Conservation (phyloP, 2,113 vertebrate genomes). For the Varanus komodoensis region DNA sequence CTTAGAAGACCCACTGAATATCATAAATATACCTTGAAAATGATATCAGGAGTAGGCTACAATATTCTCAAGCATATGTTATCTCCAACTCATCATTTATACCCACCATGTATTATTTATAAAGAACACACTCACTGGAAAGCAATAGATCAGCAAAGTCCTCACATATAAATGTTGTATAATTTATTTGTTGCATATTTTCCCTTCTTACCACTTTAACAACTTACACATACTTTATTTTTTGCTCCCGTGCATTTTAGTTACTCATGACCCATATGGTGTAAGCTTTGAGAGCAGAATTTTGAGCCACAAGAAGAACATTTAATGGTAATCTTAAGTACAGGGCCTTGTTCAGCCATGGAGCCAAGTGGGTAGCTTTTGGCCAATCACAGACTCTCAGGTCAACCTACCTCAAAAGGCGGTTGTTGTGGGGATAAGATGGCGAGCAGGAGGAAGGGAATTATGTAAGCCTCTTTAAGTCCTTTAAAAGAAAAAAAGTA, state of each 20-base stretch:
- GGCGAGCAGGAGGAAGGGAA: no score
- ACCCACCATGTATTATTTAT: constrained; percentile 6
- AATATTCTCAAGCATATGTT: neutral
- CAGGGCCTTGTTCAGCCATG: no score
- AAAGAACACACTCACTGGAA: neutral
- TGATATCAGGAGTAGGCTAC: neutral
- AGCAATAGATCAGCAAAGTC: neutral
- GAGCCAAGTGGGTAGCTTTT: no score
- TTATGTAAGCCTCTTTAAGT: no score
- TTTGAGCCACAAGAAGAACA: neutral
- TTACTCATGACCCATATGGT: neutral
- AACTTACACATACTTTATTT: neutral
- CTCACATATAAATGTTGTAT: neutral
- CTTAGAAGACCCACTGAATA: neutral
- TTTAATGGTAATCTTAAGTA: neutral
- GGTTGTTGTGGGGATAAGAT: no score
- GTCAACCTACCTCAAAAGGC: no score
- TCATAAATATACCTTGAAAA: neutral
- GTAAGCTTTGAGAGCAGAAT: neutral
- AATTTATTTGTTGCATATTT: neutral
- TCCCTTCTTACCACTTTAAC: neutral
- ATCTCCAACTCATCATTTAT: neutral
- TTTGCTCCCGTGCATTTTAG: neutral
- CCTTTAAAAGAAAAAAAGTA: no score
- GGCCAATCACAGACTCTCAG: no score